phyloP scores from a whole-genome alignment of 2,113 vertebrate species.

The Trogon melanurus region DNA sequence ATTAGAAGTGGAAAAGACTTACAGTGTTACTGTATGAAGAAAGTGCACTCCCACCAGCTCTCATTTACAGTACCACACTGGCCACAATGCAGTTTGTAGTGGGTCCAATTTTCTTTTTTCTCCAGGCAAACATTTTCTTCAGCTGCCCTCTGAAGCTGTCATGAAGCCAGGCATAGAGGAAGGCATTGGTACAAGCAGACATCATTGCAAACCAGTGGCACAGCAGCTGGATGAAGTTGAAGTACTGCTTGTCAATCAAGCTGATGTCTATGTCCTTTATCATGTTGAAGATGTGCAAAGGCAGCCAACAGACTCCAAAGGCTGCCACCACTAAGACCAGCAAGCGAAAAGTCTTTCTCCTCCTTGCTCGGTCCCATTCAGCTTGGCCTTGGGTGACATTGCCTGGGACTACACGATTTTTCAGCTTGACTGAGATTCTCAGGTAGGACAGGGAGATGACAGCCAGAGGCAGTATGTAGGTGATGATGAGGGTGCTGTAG shows the following conservation, averaged over 20 bases:
- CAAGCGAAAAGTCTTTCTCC: conserved; percentile 83
- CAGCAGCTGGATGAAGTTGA: conserved; percentile 82
- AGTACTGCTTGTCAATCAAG: conserved; percentile 83
- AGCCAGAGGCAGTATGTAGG: conserved; percentile 73
- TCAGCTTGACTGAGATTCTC: conserved; percentile 80
- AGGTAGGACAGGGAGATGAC: conserved; percentile 81
- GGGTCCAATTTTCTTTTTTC: conserved; percentile 72
- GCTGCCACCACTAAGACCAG: conserved; percentile 81
- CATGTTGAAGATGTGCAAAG: conserved; percentile 81
- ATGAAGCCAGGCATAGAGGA: conserved; percentile 88
- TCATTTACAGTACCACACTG: conserved; percentile 76
- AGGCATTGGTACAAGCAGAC: conserved; percentile 84
- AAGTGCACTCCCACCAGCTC: background rate
- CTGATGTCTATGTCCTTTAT: conserved; percentile 82
- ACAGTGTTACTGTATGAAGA: background rate
- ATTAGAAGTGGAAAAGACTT: conserved; percentile 21
- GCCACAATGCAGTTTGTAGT: conserved; percentile 79
- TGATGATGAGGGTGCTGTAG: conserved; percentile 79
- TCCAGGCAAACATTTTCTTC: conserved; percentile 81
- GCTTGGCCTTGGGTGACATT: conserved; percentile 76
- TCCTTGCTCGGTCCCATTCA: conserved; percentile 74
- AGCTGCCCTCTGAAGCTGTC: conserved; percentile 85
- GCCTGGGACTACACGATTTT: conserved; percentile 83
- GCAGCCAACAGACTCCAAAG: conserved; percentile 79
- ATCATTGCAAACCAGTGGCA: conserved; percentile 86